Percentiles rank a stretch among this genome's conserved stretches.
Evolutionary conservation across 2,113 vertebrate species (phyloP).

Genomic region (Eolophus roseicapilla): DNA sequence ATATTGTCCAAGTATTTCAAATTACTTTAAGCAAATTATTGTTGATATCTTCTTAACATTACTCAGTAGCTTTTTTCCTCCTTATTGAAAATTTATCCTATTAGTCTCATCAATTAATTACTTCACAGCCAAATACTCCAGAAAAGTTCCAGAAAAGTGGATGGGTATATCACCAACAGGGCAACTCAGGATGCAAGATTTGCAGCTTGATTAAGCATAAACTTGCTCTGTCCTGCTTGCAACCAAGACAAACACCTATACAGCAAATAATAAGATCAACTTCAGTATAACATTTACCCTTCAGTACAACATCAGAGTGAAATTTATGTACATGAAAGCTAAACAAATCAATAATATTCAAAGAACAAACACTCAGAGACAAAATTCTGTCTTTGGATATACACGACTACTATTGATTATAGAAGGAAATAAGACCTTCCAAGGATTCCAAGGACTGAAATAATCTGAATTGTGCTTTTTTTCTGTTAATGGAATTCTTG

Average conservation of each 20-base stretch:
- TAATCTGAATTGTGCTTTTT: background rate
- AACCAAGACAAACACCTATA: background rate
- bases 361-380: background rate
- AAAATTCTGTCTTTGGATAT: background rate
- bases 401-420: background rate
- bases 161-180: background rate
- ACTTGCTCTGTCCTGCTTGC: background rate
- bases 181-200: background rate
- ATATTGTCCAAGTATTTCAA: background rate
- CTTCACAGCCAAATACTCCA: background rate
- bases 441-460: background rate
- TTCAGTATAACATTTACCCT: background rate
- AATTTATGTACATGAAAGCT: background rate
- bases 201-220: background rate
- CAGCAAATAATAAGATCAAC: background rate
- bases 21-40: background rate
- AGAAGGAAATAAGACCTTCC: background rate
- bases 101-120: background rate
- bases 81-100: background rate
- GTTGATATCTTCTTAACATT: background rate
- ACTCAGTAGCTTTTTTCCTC: background rate
- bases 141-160: background rate
- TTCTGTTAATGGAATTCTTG: background rate
- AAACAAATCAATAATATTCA: background rate
- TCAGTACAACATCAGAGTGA: background rate